Conservation (phyloP, 2,113 vertebrate species). For the Anser cygnoides region DNA sequence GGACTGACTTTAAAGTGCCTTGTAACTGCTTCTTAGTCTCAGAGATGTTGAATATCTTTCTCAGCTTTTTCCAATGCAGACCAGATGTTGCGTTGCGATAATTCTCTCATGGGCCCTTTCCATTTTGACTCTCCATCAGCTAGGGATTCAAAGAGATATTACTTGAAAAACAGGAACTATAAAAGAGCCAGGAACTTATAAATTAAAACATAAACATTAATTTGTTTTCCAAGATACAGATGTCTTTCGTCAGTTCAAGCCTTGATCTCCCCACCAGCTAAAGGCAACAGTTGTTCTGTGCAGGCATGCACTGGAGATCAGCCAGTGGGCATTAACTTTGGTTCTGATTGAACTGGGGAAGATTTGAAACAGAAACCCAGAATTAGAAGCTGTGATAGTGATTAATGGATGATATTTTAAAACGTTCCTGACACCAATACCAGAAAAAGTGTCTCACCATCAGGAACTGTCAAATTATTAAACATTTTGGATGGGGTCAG, state of each 20-base stretch:
- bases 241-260: constrained; percentile 65
- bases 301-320: constrained; percentile 62
- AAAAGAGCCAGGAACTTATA: constrained; percentile 72
- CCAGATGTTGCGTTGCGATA: constrained; percentile 68
- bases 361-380: constrained; percentile 52
- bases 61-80: constrained; percentile 61
- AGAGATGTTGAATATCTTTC: constrained; percentile 50
- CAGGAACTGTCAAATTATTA: neutral
- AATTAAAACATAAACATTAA: constrained; percentile 74
- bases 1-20: constrained; percentile 23
- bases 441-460: neutral
- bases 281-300: constrained; percentile 55
- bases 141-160: constrained; percentile 57
- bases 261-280: constrained; percentile 68
- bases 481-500: accelerated
- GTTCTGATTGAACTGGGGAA: constrained; percentile 52
- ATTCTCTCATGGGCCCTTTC: constrained; percentile 62
- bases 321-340: constrained; percentile 59
- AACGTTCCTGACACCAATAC: neutral
- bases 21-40: neutral
- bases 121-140: constrained; percentile 68
- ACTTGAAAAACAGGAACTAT: constrained; percentile 67
- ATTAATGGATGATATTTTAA: constrained; percentile 16
- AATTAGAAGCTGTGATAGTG: constrained; percentile 15
- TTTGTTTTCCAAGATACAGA: constrained; percentile 71